Conservation (phyloP, 2,888 invertebrate species). For the Caradrina clavipalpis region DNA sequence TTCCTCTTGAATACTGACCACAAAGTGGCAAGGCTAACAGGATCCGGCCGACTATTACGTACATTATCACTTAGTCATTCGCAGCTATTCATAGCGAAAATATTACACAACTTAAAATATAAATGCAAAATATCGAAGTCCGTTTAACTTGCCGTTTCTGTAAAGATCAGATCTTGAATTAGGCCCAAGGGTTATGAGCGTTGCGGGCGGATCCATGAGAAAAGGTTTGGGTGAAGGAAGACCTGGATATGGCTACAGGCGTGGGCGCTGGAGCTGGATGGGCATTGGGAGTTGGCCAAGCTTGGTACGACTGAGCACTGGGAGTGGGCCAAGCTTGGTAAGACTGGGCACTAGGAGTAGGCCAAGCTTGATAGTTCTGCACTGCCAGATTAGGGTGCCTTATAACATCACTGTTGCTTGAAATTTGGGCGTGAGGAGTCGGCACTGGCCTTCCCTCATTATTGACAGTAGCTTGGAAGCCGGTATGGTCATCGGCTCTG, state of each 20-base stretch:
- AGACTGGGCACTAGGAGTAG: slow-evolving; percentile 55
- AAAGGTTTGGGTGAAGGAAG: slow-evolving; percentile 79
- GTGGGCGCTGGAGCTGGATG: slow-evolving; percentile 66
- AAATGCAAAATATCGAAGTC: slow-evolving; percentile 73
- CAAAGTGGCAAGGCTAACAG: slow-evolving; percentile 73
- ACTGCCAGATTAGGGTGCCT: slow-evolving; percentile 29
- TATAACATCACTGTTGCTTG: slow-evolving; percentile 34
- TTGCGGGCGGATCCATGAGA: slow-evolving; percentile 69
- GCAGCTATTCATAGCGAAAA: slow-evolving; percentile 64
- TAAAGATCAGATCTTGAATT: slow-evolving; percentile 42
- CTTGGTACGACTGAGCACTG: slow-evolving; percentile 40
- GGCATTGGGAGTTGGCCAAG: slow-evolving; percentile 52
- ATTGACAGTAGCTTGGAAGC: slow-evolving; percentile 90
- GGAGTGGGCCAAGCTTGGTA: slow-evolving; percentile 56
- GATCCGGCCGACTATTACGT: slow-evolving; percentile 76
- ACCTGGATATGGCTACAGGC: slow-evolving; percentile 77
- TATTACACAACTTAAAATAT: slow-evolving; percentile 66
- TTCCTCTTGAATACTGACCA: slow-evolving; percentile 72
- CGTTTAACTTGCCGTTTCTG: slow-evolving; percentile 25
- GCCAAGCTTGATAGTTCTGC: slow-evolving; percentile 33
- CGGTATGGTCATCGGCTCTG: slow-evolving; percentile 88
- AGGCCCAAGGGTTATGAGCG: slow-evolving; percentile 74
- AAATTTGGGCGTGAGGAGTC: slow-evolving; percentile 16
- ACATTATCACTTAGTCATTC: slow-evolving; percentile 71
- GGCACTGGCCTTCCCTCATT: slow-evolving; percentile 72